Percentiles rank a stretch among this genome's conserved stretches.
Evolutionary conservation across 2,797 vertebrate genomes (phyloP).

Genomic region (Mormyrus proboscirostris): DNA sequence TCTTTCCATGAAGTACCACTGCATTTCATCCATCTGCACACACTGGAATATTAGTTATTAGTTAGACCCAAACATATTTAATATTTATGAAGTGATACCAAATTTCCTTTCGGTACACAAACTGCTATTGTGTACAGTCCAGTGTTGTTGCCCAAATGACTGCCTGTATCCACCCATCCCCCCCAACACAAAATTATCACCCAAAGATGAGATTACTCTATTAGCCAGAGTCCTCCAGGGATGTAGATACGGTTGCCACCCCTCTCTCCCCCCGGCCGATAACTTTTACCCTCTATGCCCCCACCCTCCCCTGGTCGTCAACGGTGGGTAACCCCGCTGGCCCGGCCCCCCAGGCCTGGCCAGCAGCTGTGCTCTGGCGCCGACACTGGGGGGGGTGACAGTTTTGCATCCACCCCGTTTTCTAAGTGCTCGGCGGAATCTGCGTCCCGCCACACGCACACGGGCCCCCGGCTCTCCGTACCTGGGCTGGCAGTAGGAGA

Average conservation of each 20-base stretch:
- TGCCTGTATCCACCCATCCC: neutral
- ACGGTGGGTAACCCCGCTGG: neutral
- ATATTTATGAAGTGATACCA: neutral
- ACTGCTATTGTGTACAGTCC: neutral
- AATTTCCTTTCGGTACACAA: neutral
- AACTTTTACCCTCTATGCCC: neutral
- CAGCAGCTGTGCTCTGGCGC: neutral
- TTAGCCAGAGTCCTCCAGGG: neutral
- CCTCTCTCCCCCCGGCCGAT: neutral
- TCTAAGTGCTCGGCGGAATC: neutral
- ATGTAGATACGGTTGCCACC: neutral
- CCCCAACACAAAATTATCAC: neutral
- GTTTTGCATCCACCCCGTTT: neutral
- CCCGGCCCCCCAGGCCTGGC: neutral
- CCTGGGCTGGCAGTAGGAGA: slow-evolving; percentile 45
- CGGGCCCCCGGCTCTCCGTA: slow-evolving; percentile 8
- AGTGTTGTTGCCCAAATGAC: neutral
- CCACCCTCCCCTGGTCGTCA: neutral
- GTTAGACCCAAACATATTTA: neutral
- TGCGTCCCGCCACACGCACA: neutral
- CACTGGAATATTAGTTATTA: neutral
- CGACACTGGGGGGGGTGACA: neutral
- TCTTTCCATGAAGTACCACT: neutral
- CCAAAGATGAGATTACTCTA: neutral
- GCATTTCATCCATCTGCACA: neutral